phyloP scores from a whole-genome alignment of 2,113 vertebrate species.

The Antennarius striatus region DNA sequence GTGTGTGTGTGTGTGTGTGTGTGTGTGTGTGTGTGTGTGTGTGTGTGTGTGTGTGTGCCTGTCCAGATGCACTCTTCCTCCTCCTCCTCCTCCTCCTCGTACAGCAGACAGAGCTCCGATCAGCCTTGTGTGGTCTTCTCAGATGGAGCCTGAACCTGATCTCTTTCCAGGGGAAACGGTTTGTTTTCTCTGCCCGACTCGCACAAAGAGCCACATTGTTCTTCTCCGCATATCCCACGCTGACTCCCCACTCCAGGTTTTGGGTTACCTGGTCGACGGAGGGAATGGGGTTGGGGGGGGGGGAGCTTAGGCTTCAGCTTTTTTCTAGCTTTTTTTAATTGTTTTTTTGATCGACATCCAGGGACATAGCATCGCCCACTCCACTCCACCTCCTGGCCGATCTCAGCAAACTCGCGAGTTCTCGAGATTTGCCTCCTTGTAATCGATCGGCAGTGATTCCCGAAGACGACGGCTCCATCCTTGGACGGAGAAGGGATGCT shows the following conservation, averaged over 20 bases:
- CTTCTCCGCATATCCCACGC: slow-evolving; percentile 76
- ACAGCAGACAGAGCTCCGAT: slow-evolving; percentile 69
- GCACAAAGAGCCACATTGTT: slow-evolving; percentile 81
- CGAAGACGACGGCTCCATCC: slow-evolving; percentile 43
- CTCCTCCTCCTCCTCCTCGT: slow-evolving; percentile 40
- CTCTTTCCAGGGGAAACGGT: slow-evolving; percentile 80
- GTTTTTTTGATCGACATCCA: slow-evolving; percentile 68
- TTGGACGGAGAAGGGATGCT: slow-evolving; percentile 26
- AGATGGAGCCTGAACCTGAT: slow-evolving; percentile 78
- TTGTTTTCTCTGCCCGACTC: slow-evolving; percentile 77
- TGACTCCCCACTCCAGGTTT: slow-evolving; percentile 75
- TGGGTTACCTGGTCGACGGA: slow-evolving; percentile 74
- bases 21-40: slow-evolving; percentile 28
- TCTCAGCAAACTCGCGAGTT: slow-evolving; percentile 52
- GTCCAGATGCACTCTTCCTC: slow-evolving; percentile 60
- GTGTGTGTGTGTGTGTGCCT: slow-evolving; percentile 34
- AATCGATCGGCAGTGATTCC: slow-evolving; percentile 58
- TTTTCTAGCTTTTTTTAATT: slow-evolving; percentile 43
- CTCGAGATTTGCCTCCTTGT: slow-evolving; percentile 50
- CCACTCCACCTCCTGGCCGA: slow-evolving; percentile 53
- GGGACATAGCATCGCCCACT: slow-evolving; percentile 67
- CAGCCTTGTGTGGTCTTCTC: slow-evolving; percentile 80
- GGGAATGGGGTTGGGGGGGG: no score
- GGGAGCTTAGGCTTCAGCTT: slow-evolving; percentile 70
- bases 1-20: slow-evolving; percentile 34